Evolutionary conservation across 1,140 invertebrate species (phyloP).

Genomic region (Venustaconcha ellipsiformis): DNA sequence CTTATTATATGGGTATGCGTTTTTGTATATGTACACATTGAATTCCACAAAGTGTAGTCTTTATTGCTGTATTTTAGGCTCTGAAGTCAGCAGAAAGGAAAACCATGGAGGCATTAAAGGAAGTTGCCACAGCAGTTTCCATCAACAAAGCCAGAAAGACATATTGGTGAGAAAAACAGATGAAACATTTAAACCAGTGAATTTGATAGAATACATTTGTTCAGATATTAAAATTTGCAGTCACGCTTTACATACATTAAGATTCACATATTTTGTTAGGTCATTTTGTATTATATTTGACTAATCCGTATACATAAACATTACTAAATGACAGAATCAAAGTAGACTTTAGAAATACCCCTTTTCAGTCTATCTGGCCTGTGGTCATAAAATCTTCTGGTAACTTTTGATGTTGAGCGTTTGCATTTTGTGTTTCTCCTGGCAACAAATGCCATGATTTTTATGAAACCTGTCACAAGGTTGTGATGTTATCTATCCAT

Average conservation of each 20-base stretch:
- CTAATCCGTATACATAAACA: neutral
- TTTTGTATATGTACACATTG: too few species aligned
- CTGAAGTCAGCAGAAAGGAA: conserved; percentile 96
- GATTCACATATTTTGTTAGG: neutral
- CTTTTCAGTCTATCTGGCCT: too few species aligned
- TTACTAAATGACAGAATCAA: too few species aligned
- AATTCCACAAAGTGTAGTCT: neutral
- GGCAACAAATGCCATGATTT: too few species aligned
- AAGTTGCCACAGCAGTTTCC: conserved; percentile 80
- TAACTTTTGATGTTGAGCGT: too few species aligned
- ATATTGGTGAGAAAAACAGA: conserved; percentile 66
- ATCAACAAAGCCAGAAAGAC: conserved; percentile 93
- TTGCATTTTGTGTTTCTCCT: too few species aligned
- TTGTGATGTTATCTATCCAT: too few species aligned
- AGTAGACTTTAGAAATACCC: too few species aligned
- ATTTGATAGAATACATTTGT: neutral
- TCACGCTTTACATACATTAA: neutral
- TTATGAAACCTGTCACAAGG: too few species aligned
- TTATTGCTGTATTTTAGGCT: conserved; percentile 71
- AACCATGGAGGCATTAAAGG: conserved; percentile 94
- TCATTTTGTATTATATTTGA: neutral
- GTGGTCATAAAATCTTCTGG: too few species aligned
- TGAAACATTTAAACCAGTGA: neutral
- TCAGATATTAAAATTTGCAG: neutral
- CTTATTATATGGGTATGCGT: too few species aligned